phyloP scores from a whole-genome alignment of 2,113 vertebrate genomes.

The Catharus minimus region DNA sequence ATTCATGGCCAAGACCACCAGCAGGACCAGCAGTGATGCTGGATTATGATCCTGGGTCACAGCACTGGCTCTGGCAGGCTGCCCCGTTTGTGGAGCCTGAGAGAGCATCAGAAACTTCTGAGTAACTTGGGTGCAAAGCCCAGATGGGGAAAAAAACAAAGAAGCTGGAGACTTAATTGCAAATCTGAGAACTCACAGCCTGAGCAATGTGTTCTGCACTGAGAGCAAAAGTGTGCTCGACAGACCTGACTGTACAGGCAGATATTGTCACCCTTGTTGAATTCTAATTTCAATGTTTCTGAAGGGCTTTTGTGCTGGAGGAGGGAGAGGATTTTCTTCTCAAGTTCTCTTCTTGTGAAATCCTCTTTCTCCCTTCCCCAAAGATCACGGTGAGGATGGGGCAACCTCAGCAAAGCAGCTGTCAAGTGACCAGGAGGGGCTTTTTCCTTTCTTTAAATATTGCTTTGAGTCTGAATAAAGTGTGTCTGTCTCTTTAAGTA shows the following conservation, averaged over 20 bases:
- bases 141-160: not conserved
- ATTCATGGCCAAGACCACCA: accelerated
- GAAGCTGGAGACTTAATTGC: not conserved
- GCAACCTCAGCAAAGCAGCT: not conserved
- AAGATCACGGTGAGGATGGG: not conserved
- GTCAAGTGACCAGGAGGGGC: not conserved
- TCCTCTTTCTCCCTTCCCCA: not conserved
- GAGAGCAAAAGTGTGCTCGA: not conserved
- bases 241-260: not conserved
- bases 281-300: not conserved
- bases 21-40: not conserved
- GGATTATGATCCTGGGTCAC: not conserved
- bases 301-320: not conserved
- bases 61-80: not conserved
- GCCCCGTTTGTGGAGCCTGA: not conserved
- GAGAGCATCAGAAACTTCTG: not conserved
- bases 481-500: constrained; percentile 25
- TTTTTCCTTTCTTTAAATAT: constrained; percentile 1
- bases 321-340: constrained; percentile 11
- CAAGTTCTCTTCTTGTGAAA: not conserved
- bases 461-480: constrained; percentile 11
- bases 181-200: not conserved
- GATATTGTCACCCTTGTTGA: not conserved
- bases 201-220: not conserved
- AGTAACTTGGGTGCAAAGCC: not conserved